These are phyloP conservation scores for Oxyruncus cristatus DNA, from an alignment of 2,113 vertebrate species.

Conservation along the genomic window DNA sequence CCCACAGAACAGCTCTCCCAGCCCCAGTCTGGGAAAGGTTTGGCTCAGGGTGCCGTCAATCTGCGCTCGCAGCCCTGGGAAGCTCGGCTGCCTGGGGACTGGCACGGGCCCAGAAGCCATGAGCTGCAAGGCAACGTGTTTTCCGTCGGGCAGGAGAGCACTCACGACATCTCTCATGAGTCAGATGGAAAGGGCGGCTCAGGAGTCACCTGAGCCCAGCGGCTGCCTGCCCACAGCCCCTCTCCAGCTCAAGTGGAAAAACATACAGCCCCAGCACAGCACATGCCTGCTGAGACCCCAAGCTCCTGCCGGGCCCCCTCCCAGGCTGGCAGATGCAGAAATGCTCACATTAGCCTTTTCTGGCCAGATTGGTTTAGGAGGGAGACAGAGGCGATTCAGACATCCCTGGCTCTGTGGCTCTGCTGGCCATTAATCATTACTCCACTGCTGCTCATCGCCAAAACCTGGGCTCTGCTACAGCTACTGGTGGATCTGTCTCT, in stretches of 20 bases:
- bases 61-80: neutral
- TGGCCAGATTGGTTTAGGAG: neutral
- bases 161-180: neutral
- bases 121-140: neutral
- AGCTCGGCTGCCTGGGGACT: neutral
- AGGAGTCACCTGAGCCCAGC: slow-evolving; percentile 25
- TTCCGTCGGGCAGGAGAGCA: neutral
- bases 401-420: neutral
- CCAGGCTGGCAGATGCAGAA: neutral
- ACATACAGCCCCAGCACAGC: neutral
- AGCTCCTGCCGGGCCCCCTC: neutral
- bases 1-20: accelerated
- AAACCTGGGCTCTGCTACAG: neutral
- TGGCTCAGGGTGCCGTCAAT: neutral
- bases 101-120: neutral
- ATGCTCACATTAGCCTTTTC: neutral
- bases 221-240: neutral
- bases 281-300: neutral
- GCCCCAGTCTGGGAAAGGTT: neutral
- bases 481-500: neutral
- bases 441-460: neutral
- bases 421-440: neutral
- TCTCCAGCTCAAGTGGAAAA: slow-evolving; percentile 49
- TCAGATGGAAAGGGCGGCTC: slow-evolving; percentile 30
- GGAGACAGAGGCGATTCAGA: neutral